A percentile compares a stretch with the other conserved stretches of the same genome.
Conservation (phyloP, 92 coral and sea anemone species). For the Bergia sp. region DNA sequence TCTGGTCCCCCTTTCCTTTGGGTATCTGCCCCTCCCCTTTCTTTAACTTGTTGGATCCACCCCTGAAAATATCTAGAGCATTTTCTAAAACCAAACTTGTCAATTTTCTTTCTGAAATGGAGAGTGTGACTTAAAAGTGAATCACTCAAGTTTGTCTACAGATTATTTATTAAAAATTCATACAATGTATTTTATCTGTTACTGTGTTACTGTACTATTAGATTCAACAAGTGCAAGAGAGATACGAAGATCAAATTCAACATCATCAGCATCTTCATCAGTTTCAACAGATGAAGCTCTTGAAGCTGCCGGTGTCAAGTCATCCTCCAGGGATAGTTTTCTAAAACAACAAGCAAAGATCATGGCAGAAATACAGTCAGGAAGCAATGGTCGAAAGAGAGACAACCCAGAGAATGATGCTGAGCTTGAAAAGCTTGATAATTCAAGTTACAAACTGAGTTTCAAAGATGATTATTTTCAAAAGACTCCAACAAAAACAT, state of each 20-base stretch:
- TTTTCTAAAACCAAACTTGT: too few species aligned
- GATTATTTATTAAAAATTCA: too few species aligned
- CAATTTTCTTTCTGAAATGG: too few species aligned
- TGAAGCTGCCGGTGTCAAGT: constrained; percentile 4
- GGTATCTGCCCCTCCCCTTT: too few species aligned
- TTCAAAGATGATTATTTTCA: constrained; percentile 16
- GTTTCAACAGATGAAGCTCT: constrained; percentile 37
- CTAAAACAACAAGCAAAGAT: constrained; percentile 12
- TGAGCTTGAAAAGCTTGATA: constrained; percentile 19
- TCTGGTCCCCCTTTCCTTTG: too few species aligned
- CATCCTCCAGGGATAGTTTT: not conserved
- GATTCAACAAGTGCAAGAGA: not conserved
- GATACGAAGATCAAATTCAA: not conserved
- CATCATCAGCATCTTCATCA: constrained; percentile 8
- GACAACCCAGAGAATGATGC: not conserved
- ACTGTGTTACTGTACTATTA: not conserved
- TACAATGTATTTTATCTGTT: not conserved
- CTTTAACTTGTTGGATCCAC: too few species aligned
- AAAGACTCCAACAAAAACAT: not conserved
- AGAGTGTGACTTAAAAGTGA: too few species aligned
- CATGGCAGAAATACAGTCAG: constrained; percentile 31
- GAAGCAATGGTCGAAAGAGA: not conserved
- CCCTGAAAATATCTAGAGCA: too few species aligned
- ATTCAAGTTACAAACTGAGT: not conserved
- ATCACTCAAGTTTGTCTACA: too few species aligned